A percentile compares a stretch with the other conserved stretches of the same genome.
These are phyloP conservation scores for Aramus guarauna DNA, from an alignment of 2,113 vertebrate species.

Conservation along the genomic window DNA sequence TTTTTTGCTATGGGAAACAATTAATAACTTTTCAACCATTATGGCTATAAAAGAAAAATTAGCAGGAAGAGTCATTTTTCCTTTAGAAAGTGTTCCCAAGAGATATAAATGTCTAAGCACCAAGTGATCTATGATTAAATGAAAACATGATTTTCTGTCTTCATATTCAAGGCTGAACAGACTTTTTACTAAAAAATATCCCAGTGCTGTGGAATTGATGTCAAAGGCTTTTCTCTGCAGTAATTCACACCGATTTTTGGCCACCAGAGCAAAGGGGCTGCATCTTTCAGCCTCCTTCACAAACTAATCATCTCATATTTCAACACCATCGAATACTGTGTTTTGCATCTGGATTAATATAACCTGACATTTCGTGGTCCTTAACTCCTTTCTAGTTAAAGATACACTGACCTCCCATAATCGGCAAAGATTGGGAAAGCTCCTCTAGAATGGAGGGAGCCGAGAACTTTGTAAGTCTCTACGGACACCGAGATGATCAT, in stretches of 20 bases:
- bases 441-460: not conserved
- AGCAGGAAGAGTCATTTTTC: not conserved
- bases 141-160: not conserved
- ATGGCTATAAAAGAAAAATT: not conserved
- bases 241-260: conserved; percentile 1
- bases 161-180: not conserved
- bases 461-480: not conserved
- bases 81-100: not conserved
- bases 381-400: conserved; percentile 37
- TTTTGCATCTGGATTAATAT: conserved; percentile 22
- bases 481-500: rapidly evolving
- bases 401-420: conserved; percentile 9
- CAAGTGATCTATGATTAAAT: not conserved
- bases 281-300: conserved; percentile 62
- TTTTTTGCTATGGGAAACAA: not conserved
- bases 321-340: conserved; percentile 83
- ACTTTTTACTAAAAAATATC: not conserved
- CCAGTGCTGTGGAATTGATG: not conserved
- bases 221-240: not conserved
- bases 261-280: not conserved
- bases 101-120: not conserved
- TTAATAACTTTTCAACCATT: not conserved
- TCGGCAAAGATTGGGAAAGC: not conserved
- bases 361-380: conserved; percentile 59
- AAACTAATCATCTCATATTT: conserved; percentile 76